Evolutionary conservation across 2,113 vertebrate species (phyloP).

Genomic region (Ciconia stormi): DNA sequence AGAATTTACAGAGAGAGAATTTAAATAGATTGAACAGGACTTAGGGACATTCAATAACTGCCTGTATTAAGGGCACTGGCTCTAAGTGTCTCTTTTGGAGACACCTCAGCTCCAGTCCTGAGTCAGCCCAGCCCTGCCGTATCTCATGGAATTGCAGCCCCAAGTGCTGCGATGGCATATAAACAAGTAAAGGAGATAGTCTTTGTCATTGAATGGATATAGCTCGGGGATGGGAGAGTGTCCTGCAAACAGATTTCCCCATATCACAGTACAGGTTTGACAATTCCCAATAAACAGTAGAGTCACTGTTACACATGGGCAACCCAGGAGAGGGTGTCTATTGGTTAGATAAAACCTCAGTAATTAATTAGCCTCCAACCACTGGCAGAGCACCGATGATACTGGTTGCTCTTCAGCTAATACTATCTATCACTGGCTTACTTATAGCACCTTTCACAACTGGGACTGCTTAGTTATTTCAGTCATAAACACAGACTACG

Average conservation of each 20-base stretch:
- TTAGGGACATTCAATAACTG: neutral
- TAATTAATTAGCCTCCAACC: neutral
- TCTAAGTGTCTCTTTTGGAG: neutral
- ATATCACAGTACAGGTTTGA: neutral
- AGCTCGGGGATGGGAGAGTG: fast-evolving
- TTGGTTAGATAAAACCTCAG: neutral
- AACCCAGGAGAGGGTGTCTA: neutral
- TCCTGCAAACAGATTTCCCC: neutral
- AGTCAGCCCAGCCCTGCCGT: neutral
- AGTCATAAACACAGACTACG: neutral
- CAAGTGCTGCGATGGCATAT: neutral
- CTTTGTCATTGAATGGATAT: neutral
- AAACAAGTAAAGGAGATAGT: neutral
- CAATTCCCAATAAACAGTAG: neutral
- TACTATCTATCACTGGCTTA: neutral
- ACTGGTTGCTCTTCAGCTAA: neutral
- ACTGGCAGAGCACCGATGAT: neutral
- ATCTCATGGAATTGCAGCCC: neutral
- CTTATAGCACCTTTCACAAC: neutral
- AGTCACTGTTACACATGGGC: neutral
- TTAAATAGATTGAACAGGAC: neutral
- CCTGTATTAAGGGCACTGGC: neutral
- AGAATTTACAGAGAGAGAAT: neutral
- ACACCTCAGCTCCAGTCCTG: neutral
- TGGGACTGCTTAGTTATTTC: neutral